phyloP scores from a whole-genome alignment of 2,797 vertebrate species.

The Pipistrellus kuhlii region DNA sequence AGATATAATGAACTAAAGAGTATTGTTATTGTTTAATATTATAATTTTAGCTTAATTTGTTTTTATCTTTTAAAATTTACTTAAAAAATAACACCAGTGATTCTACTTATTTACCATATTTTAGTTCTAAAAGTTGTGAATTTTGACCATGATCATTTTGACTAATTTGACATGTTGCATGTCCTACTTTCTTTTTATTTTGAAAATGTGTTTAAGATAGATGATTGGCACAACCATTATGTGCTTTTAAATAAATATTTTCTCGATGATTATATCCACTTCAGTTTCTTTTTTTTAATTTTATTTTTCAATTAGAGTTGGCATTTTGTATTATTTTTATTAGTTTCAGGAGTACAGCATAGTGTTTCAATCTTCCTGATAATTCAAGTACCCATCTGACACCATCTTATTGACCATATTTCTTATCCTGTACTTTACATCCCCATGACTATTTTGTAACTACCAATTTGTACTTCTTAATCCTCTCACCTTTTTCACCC shows the following conservation, averaged over 20 bases:
- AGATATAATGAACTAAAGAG: not conserved
- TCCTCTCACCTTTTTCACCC: not conserved
- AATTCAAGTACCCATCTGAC: not conserved
- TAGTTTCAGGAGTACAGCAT: not conserved
- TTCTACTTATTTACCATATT: not conserved
- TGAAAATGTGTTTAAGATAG: slow-evolving; percentile 29
- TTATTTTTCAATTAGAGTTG: not conserved
- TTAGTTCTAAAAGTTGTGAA: slow-evolving; percentile 26
- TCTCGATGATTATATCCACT: not conserved
- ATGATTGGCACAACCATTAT: not conserved
- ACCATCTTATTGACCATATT: not conserved
- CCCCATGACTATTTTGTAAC: not conserved
- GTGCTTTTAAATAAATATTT: not conserved
- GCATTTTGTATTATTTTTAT: not conserved
- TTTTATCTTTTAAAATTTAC: not conserved
- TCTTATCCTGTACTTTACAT: not conserved
- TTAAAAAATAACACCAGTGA: not conserved
- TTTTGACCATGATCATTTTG: not conserved
- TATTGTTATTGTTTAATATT: not conserved
- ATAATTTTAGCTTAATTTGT: not conserved
- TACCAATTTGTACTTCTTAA: not conserved
- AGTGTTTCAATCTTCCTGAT: not conserved
- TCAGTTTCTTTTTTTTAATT: not conserved
- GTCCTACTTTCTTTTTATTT: not conserved
- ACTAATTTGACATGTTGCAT: not conserved